These are phyloP conservation scores for Drosophila cyrtoloma DNA, from an alignment of 2,888 invertebrate species.

Conservation along the genomic window DNA sequence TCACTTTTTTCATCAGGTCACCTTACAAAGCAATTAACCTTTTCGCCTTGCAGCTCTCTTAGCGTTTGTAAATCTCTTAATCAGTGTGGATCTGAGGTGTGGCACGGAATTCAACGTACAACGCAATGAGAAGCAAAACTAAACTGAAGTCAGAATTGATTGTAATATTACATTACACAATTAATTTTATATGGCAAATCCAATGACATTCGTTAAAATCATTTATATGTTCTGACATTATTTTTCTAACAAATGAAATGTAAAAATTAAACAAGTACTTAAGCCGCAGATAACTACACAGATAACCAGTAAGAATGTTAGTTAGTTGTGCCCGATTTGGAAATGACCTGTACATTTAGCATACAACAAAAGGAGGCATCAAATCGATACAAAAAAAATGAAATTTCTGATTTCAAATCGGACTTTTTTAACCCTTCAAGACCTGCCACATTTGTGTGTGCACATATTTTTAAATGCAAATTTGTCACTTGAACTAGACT, in stretches of 20 bases:
- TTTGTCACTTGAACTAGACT: background rate
- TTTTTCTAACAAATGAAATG: background rate
- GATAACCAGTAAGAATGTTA: background rate
- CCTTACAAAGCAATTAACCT: conserved; percentile 78
- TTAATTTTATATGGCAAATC: background rate
- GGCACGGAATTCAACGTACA: conserved; percentile 2
- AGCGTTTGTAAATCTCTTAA: conserved; percentile 58
- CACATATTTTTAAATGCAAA: background rate
- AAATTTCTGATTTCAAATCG: background rate
- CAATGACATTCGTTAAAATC: no score
- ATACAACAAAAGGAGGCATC: background rate
- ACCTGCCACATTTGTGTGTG: background rate
- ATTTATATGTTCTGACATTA: background rate
- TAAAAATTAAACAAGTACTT: background rate
- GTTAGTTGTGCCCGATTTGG: background rate
- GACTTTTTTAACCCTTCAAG: background rate
- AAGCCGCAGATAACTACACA: background rate
- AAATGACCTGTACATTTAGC: background rate
- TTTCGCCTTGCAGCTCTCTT: conserved; percentile 54
- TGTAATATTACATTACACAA: conserved; percentile 3
- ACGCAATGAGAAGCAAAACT: background rate
- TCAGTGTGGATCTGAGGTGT: conserved; percentile 40
- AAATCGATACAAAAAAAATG: background rate
- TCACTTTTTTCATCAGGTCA: conserved; percentile 54
- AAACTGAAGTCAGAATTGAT: conserved; percentile 23